phyloP scores from a whole-genome alignment of 2,888 invertebrate species.

The Drosophila pseudotalamancana region DNA sequence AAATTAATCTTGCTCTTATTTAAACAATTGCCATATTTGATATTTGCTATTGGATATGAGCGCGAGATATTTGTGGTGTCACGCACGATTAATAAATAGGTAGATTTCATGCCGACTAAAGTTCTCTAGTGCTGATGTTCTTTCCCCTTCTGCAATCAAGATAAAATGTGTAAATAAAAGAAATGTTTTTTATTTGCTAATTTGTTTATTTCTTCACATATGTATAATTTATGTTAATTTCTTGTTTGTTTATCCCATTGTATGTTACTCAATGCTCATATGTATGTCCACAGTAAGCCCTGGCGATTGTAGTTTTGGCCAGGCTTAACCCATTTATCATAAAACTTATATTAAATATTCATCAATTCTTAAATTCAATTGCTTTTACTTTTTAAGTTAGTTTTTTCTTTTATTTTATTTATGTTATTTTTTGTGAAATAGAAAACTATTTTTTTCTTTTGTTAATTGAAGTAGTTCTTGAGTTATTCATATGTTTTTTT shows the following conservation, averaged over 20 bases:
- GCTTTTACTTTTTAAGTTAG: conserved; percentile 56
- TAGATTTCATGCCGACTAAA: too few species aligned
- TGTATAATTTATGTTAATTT: conserved; percentile 70
- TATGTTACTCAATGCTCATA: conserved; percentile 54
- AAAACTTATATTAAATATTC: conserved; percentile 67
- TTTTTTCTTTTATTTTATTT: conserved; percentile 2
- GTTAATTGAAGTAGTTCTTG: conserved; percentile 68
- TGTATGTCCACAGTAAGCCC: conserved; percentile 47
- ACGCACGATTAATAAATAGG: too few species aligned
- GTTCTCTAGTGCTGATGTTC: too few species aligned
- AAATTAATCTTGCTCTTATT: too few species aligned
- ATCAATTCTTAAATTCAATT: conserved; percentile 72
- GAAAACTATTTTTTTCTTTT: conserved; percentile 64
- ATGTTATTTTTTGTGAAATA: conserved; percentile 48
- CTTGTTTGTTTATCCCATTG: conserved; percentile 30
- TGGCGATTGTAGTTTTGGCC: conserved; percentile 27
- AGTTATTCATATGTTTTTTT: conserved; percentile 48
- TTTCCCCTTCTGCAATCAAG: too few species aligned
- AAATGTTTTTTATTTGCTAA: conserved; percentile 53
- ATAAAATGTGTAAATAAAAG: conserved; percentile 8
- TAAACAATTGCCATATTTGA: too few species aligned
- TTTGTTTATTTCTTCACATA: conserved; percentile 71
- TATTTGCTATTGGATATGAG: too few species aligned
- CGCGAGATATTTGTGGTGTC: too few species aligned
- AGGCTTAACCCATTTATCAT: conserved; percentile 48